Base-by-base conservation (phyloP, 2,797 vertebrate species). In the Periparus ater region DNA sequence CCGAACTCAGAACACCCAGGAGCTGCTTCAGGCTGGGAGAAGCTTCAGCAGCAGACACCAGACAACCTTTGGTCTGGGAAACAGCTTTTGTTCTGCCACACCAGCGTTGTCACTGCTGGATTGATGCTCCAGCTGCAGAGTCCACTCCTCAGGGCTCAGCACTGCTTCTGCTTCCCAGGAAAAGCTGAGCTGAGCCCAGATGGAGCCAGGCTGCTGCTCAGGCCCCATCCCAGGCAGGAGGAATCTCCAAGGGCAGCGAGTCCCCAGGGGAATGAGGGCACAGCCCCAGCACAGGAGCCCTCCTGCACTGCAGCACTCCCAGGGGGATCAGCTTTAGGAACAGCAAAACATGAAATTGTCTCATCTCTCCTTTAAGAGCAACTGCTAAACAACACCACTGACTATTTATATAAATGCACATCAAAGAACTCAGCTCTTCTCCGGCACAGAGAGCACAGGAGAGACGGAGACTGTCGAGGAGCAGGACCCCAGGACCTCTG, bases 311-410 rank as follows among this genome's bases (percentile, higher is more conserved):
- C 85, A 50, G 42, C 2, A 1, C 40, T 85, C 96, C 88, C 93
- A 80, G 78, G 29, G 14, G 91, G 83, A 92, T 88, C 91, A 83
- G 91, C 95, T 96, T 93, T 73, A 74, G 51, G 38, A 90, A 91
- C 44, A 97, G 91, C 96, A 97, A 97, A 97, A 96, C 95, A 96
- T 54, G 79, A 90, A 96, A 97, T 97, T 93, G 94, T 92, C 96
- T 97, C 95, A 93, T 96, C 97, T 96, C 89, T 91, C 70, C 95
- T 93, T 91, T 91, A 97, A 91, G 77, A 96, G 88, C 60, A 60
- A 60, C 71, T 36, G 84, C 95, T 89, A 81, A 97, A 96, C 93
- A 94, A 42, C 75, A 53, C 80, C 80, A 34, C 88, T 86, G 77
- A 79, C 93, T 96, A 96, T 94, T 96, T 94, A 96, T 78, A 93